Evolutionary conservation across 1,140 invertebrate genomes (phyloP), one percentile per base, ranked within the genome.

Genomic region (Anthonomus grandis): DNA sequence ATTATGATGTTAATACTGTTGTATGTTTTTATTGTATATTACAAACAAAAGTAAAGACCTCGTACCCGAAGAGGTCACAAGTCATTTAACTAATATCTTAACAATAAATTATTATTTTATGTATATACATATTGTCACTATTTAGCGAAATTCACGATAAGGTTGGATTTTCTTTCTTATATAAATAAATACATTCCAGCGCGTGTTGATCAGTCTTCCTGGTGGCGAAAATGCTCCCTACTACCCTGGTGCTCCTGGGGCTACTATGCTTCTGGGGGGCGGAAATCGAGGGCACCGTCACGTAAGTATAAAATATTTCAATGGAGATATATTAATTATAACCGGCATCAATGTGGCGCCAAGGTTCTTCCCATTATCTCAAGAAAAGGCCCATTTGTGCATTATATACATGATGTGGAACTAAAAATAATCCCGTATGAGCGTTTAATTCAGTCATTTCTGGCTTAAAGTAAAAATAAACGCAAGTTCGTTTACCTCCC

Each of bases 401-500:
- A n/a, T n/a, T n/a, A n/a, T n/a, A n/a, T n/a, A n/a, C n/a, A n/a
- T n/a, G n/a, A n/a, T n/a, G n/a, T n/a, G 31, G 25, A 56, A 25
- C 47, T 54, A 45, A 54, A 36, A 54, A 54, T 54, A 44, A 8
- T 21, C 17, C 5, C 31, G 13, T 37, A 19, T 37, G 10, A n/a
- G 18, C 25, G 13, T 38, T 50, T 50, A 48, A 50, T 19, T 50
- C 47, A 22, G 15, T 50, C 22, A 37, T 18, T 37, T 50, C 18
- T 47, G 46, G 27, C 50, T 8, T 13, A 38, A 60, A 37, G 46
- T 60, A 60, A 59, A 63, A 63, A 63, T 63, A 63, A 63, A 63
- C 57, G 17, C 41, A 55, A 63, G 60, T 63, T 63, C 60, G 60
- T 63, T 63, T 63, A 63, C 60, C 60, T 52, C 57, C 60, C 24